Evolutionary conservation across 2,888 invertebrate genomes (phyloP), one percentile per base, ranked within the genome.

Genomic region (Drosophila falleni): DNA sequence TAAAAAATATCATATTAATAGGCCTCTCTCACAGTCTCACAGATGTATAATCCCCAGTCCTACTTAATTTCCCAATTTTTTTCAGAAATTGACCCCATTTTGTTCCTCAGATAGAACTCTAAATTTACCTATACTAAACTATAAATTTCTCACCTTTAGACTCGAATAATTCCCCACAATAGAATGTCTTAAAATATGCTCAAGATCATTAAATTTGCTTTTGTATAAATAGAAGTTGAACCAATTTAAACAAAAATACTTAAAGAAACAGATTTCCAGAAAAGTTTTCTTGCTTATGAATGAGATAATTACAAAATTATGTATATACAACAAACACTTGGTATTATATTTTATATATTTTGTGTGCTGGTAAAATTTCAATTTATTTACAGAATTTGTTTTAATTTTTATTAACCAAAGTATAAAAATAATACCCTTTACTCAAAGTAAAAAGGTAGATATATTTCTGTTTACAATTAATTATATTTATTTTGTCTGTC

Each of bases 161-260:
- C 13, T 44, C 33, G 8, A 35, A 19, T 9, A 33, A 44, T 42
- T 3, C n/a, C 29, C 31, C 55, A n/a, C 5, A 44, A 44, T 35
- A 55, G 42, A 44, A 44, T 55, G 33, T 44, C 42, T 55, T 23
- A 44, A 55, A 55, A 55, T 55, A 55, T 35, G 23, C 44, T 10
- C 23, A 55, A 55, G 42, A 42, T 42, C 42, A 42, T 55, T 42
- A 55, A 55, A 55, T 44, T 19, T 26, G 42, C 39, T 46, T 33
- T 33, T 41, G 9, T 49, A 73, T 37, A 65, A 72, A 51, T 66
- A 71, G 33, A 54, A 55, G 33, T 50, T 23, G 8, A n/a, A 42
- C 19, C 46, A 35, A 44, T 35, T 35, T n/a, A 55, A 39, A 44
- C 37, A 49, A 15, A 15, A 49, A 49, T 49, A 11, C 49, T 42